Evolutionary conservation across 2,888 invertebrate genomes (phyloP), one percentile per base, ranked within the genome.

Genomic region (Ornithoptera priamus): DNA sequence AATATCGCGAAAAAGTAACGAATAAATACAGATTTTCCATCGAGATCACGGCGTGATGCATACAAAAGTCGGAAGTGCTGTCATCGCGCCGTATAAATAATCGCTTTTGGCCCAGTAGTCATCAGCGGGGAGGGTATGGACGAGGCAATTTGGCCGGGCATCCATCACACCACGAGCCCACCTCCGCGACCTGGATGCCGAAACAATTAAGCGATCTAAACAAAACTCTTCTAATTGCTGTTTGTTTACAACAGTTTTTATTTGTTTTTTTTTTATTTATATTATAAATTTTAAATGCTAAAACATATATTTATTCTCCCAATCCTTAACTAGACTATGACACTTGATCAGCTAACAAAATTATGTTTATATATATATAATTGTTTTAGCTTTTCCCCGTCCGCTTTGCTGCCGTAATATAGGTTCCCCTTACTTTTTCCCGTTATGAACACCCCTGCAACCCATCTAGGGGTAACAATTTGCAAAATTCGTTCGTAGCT

Each of bases 41-140:
- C 74, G 72, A 57, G 22, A 64, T 64, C 39, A 74, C 81, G 83
- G 82, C 86, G 87, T 87, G 85, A 85, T 79, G 79, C 75, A 80
- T 85, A 62, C 46, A 58, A 46, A 81, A 83, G 85, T 86, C 89
- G 91, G 90, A 91, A 90, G 82, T 79, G 84, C 85, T 91, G 90
- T 91, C 91, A 85, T 84, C 90, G 77, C 81, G 68, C 74, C 77
- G 66, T 85, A 87, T 90, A 89, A 90, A 90, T 90, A 88, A 88
- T 88, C 84, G 80, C 86, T 86, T 85, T 84, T 83, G 82, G 81
- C 85, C 83, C 62, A 81, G 78, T 75, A 80, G 84, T 88, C 88
- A 87, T 89, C 89, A 89, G 85, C 67, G 72, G 72, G 75, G 72
- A 15, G 46, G 75, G 77, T 76, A 78, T 77, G 78, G 77, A 72